Evolutionary conservation across 2,888 invertebrate species (phyloP), one percentile per base, ranked within the genome.

Genomic region (Kuschelorhynchus macadamiae): DNA sequence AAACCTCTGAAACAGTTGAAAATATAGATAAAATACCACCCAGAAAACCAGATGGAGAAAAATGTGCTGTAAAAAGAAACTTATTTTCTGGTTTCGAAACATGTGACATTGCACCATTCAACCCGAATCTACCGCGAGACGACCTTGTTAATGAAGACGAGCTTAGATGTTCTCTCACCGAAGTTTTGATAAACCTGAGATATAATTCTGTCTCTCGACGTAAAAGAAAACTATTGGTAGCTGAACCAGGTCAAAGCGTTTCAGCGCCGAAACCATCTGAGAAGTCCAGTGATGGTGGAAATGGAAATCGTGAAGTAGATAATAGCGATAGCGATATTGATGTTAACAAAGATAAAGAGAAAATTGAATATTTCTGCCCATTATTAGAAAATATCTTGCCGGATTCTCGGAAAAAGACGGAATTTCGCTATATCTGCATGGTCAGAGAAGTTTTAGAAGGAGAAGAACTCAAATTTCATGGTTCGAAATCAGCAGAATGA

Each of bases 371-470:
- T 16, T 46, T 46, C 14, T 46, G 18, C 14, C 17, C 46, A 3
- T 9, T 16, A 20, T 46, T 46, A 46, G 46, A 46, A 16, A 46
- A 46, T 16, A 46, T 46, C 14, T 46, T 46, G 11, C 3, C 17
- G 4, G 46, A 16, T 16, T 16, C 14, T 46, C 46, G 46, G 46
- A 46, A 46, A 46, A 46, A 7, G 3, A 46, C 46, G 8, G 8
- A 46, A 46, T 46, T 46, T 46, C 46, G 46, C 12, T 46, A 11
- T n/a, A n/a, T 46, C 46, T 46, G 46, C 46, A 46, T 46, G 18
- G 46, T n/a, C 3, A 12, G 14, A 18, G 20, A 46, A 46, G 14
- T 12, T 17, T 14, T 14, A 14, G 17, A 46, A 46, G 46, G 14
- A 46, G 46, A 46, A 46, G 46, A 46, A 46, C 3, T 46, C 14